Evolutionary conservation across 2,113 vertebrate species (phyloP), one percentile per base, ranked within the genome.

Genomic region (Lasiurus borealis): DNA sequence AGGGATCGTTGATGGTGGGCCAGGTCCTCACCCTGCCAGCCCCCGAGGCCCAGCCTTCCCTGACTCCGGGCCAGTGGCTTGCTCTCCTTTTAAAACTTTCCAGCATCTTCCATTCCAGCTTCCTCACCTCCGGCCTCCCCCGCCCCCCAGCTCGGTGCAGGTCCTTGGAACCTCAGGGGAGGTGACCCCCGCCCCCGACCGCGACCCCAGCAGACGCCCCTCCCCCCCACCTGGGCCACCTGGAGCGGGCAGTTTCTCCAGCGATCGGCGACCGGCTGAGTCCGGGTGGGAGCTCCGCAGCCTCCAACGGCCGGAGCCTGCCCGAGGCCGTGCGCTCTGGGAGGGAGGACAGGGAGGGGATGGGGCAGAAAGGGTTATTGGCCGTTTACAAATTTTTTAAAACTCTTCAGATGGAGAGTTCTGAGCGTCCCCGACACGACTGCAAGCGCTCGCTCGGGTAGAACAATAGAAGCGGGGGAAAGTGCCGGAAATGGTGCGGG

Each of bases 331-430:
- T 19, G 81, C 96, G 95, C 96, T 97, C 91, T 52, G 72, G 78
- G 62, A 14, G 54, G 23, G 31, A n/a, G 36, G 0, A 2, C 8
- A 31, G 46, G 34, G 31, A 21, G 46, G 29, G 36, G 34, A 25
- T 1, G 8, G 40, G 16, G 78, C 13, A 12, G 73, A 19, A 34
- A 89, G 69, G 62, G 71, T 57, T 71, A 81, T 46, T 52, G 52
- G 31, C 31, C 25, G 19, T 5, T 15, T 6, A 2, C 48, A 59
- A 57, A 59, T 4, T 62, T 62, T 40, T 25, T 62, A 44, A 12
- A 97, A 97, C 94, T 97, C 97, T 97, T 96, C 88, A 94, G 88
- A 91, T 69, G 50, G 0, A 19, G 92, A 94, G 90, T 97, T 97
- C 82, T 92, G 64, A 81, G 87, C 93, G 80, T 86, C 85, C 57